These are phyloP conservation scores for Gorsachius goisagi DNA, from an alignment of 2,113 vertebrate species.

Conservation along the genomic window DNA sequence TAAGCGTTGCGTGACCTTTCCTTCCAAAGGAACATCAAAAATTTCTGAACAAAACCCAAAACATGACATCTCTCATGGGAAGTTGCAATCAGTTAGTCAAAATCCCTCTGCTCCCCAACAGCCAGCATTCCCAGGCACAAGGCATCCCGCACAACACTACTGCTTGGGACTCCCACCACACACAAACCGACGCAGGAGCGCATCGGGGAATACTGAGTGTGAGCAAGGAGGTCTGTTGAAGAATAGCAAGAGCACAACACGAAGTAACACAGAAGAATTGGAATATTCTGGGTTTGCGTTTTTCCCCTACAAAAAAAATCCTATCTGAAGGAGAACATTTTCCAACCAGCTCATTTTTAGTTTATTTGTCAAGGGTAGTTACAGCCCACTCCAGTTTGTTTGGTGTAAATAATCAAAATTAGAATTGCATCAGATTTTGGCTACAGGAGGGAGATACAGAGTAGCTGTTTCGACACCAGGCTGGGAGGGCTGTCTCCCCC, in stretches of 20 bases:
- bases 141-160: not conserved
- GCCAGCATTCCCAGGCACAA: not conserved
- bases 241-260: not conserved
- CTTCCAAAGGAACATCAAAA: not conserved
- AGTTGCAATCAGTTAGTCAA: not conserved
- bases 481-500: not conserved
- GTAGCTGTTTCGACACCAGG: not conserved
- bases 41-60: not conserved
- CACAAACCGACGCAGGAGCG: fast-evolving
- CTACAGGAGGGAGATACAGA: not conserved
- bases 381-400: not conserved
- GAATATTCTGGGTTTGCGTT: not conserved
- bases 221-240: not conserved
- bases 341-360: not conserved
- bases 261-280: not conserved
- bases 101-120: not conserved
- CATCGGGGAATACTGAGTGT: fast-evolving
- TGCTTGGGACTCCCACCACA: not conserved
- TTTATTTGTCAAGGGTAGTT: not conserved
- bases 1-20: not conserved
- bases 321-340: not conserved
- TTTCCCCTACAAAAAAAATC: not conserved
- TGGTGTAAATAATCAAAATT: not conserved
- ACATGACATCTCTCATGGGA: not conserved
- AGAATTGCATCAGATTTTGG: conserved; percentile 49